Percentiles rank a stretch among this genome's conserved stretches.
These are phyloP conservation scores for Yoshiicerus persimilis DNA, from an alignment of 1,140 invertebrate species.

Conservation along the genomic window DNA sequence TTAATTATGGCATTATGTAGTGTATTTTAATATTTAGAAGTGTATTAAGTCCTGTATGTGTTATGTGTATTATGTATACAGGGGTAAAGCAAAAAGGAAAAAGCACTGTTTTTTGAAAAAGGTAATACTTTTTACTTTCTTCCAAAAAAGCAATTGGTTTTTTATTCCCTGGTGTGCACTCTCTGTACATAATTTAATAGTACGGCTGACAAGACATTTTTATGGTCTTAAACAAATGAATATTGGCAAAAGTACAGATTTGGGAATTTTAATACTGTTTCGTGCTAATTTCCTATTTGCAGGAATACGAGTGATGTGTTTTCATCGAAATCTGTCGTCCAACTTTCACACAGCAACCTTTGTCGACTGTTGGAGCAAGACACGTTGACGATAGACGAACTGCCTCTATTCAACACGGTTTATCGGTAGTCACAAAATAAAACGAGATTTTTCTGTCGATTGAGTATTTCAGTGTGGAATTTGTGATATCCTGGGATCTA, in stretches of 20 bases:
- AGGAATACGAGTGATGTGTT: background rate
- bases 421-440: background rate
- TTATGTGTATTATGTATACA: too few species aligned
- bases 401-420: background rate
- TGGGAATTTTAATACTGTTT: background rate
- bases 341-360: background rate
- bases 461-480: background rate
- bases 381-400: background rate
- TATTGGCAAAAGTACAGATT: background rate
- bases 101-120: too few species aligned
- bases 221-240: background rate
- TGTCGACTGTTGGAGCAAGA: background rate
- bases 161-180: too few species aligned
- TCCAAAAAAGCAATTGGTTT: too few species aligned
- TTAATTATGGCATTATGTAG: too few species aligned
- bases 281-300: background rate
- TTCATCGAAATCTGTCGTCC: background rate
- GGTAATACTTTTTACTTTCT: too few species aligned
- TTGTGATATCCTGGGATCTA: background rate
- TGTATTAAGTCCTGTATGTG: too few species aligned
- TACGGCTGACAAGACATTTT: background rate
- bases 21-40: too few species aligned
- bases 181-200: background rate
- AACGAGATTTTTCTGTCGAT: background rate
- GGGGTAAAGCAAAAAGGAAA: too few species aligned